Evolutionary conservation across 64 coral and sea anemone species (phyloP), one percentile per base, ranked within the genome.

Genomic region (Catalaphyllia jardinei): DNA sequence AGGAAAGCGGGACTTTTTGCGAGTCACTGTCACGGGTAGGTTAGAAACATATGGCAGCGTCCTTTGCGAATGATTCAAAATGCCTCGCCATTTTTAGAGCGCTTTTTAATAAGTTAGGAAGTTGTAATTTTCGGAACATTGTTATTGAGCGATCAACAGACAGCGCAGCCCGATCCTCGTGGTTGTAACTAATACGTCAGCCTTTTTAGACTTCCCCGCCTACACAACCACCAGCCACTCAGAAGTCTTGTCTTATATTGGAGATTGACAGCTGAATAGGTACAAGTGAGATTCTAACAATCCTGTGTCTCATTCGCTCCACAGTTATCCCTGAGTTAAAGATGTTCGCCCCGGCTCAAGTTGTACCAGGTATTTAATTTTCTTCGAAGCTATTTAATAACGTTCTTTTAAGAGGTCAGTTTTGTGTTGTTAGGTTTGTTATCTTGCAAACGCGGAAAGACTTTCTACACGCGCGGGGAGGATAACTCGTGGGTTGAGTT

Each of bases 281-380:
- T 69, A 85, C 69, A 76, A 89, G 25, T 60, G 19, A 6, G 62
- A 50, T 24, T 39, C 50, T 35, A 42, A 42, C 50, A 42, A 72
- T 29, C 61, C 22, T 62, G 11, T 78, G 24, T 57, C 11, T 54
- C 59, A 55, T 71, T 76, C 20, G 24, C 46, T 87, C 74, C 20
- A 77, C 83, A 92, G 90, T 87, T n/a, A 87, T 92, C 27, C 82
- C 69, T 72, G 90, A 86, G 60, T 62, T 87, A 51, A 86, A 92
- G 83, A 92, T 87, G 90, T 73, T 76, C 38, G 78, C 74, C 25
- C 27, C 90, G 20, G 90, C 90, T 16, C 90, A 92, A 72, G 86
- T 92, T 35, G 90, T 92, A 33, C 90, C 90, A 52, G 83, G 90
- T 91, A 88, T 74, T 31, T 13, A 17, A 31, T 25, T 18, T 30